Evolutionary conservation across 2,888 invertebrate species (phyloP), one percentile per base, ranked within the genome.

Genomic region (Xanthia icteritia): DNA sequence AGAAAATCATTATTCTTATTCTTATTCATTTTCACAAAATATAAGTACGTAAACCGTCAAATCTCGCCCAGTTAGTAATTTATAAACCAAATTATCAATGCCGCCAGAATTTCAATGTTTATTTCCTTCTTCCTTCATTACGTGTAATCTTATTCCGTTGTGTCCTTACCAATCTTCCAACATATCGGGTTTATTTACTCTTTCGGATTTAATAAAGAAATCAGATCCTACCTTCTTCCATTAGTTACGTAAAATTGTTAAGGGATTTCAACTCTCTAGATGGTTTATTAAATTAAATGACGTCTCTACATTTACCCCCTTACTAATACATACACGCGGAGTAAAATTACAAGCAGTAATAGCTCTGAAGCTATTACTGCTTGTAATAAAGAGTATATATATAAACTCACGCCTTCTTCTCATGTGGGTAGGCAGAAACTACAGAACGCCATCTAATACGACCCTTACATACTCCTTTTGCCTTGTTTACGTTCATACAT

Each of bases 81-180:
- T 58, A 15, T 61, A 75, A 76, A 72, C 36, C 27, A 63, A 68
- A 65, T 76, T 80, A 74, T 74, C 51, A 64, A 42, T 72, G 48
- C 6, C 23, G 39, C 9, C n/a, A 71, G 73, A 5, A 76, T 69
- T 66, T 36, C 27, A n/a, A 60, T 83, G 68, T 79, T 81, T 81
- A 76, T 76, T 75, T 79, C 60, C 56, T 68, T 36, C 36, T 54
- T 61, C 68, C 66, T 82, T 82, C 77, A 76, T 84, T 76, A 82
- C 48, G 42, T 6, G 69, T 86, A 84, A 84, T 82, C 82, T 67
- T 63, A 76, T 86, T 79, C 79, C 58, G n/a, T 58, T 66, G 71
- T 76, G 77, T 77, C n/a, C 69, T 71, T 45, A 20, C 36, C 66
- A 9, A 71, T 73, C 64, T 64, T 54, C 61, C 61, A 63, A 48